A percentile compares a stretch with the other conserved stretches of the same genome.
Evolutionary conservation across 2,113 vertebrate species (phyloP).

Genomic region (Crotalus helleri): DNA sequence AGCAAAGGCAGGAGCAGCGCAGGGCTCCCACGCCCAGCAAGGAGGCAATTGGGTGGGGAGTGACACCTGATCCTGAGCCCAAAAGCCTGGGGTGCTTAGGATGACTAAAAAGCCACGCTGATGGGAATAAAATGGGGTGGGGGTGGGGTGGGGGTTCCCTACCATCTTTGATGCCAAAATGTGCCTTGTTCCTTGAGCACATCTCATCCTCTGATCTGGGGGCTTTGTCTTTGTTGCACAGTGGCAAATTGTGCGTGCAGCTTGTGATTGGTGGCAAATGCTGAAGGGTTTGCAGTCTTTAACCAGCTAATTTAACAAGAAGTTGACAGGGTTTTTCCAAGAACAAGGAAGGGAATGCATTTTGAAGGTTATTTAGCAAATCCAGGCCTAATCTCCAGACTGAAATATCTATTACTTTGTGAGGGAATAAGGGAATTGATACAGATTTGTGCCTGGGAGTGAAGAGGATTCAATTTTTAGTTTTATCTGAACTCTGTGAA

Average conservation of each 20-base stretch:
- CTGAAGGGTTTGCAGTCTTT: constrained; percentile 28
- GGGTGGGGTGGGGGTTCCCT: not conserved
- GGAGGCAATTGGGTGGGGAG: constrained; percentile 27
- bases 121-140: not conserved
- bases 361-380: constrained; percentile 29
- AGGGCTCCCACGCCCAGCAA: constrained; percentile 32
- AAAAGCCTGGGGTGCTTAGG: constrained; percentile 23
- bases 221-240: not conserved
- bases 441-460: not conserved
- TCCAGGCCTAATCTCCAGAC: constrained; percentile 26
- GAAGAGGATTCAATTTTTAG: not conserved
- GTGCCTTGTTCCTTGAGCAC: not conserved
- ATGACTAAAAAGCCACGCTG: constrained; percentile 11
- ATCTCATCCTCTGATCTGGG: not conserved
- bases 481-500: not conserved
- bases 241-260: constrained; percentile 17
- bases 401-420: constrained; percentile 16
- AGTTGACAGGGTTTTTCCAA: constrained; percentile 25
- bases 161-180: not conserved
- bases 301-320: constrained; percentile 40
- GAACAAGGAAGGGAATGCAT: constrained; percentile 44
- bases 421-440: not conserved
- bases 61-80: constrained; percentile 14
- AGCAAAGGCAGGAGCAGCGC: constrained; percentile 25
- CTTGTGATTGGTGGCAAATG: not conserved